Evolutionary conservation across 2,888 invertebrate genomes (phyloP), one percentile per base, ranked within the genome.

Genomic region (Oxytorus armatus): DNA sequence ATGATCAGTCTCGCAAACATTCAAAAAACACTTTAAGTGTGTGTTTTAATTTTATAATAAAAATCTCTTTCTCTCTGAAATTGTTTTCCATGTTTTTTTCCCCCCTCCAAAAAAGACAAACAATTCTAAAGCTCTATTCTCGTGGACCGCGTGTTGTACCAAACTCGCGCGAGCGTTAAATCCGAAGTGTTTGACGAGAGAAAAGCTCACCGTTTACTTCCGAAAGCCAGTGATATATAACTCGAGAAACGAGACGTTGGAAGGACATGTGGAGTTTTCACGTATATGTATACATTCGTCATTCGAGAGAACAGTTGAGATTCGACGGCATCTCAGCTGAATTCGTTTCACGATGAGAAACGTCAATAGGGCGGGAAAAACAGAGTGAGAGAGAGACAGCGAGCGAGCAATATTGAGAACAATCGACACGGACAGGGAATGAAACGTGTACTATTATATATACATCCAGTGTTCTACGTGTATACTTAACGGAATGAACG

Each of bases 341-440:
- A 49, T 49, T 49, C 49, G 16, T 21, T 49, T 21, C n/a, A 7
- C 16, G 29, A 23, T 51, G 61, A n/a, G 39, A 16, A 63, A 39
- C 39, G 39, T 63, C 51, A 33, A 72, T 39, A 16, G 69, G 21
- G 18, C 8, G 36, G 16, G 21, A 55, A 5, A 33, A 33, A 55
- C 29, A 21, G 11, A 33, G 29, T 10, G 0, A 57, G 1, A 14
- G 36, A 51, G 33, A 49, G 72, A 47, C 51, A 33, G 29, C 3
- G 0, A 57, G 1, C 5, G 36, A 51, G 33, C 33, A 61, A 47
- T 51, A 51, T 72, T 25, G 59, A 49, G 72, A 61, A 49, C 61
- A 65, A 73, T 65, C 73, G 53, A 39, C 51, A 74, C 33, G 55
- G 55, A 47, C n/a, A 55, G 33, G 55, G 55, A 74, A 65, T 53